Conservation (phyloP, 2,888 invertebrate genomes). For the Gymnosoma rotundatum region DNA sequence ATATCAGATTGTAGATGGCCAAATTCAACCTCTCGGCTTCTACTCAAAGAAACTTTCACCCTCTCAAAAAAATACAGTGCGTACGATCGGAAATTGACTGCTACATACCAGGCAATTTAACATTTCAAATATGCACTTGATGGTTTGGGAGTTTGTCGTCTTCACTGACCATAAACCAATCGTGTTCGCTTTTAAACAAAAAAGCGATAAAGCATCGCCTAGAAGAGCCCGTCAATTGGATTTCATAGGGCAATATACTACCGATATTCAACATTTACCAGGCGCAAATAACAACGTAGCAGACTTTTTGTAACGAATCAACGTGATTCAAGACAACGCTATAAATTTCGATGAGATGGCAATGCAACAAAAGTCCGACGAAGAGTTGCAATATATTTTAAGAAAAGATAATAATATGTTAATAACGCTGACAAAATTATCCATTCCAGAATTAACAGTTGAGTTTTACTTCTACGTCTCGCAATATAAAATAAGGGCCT, state of each 20-base stretch:
- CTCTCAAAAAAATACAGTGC: too few species aligned
- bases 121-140: too few species aligned
- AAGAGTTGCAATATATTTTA: neutral
- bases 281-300: conserved; percentile 11
- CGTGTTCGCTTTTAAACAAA: too few species aligned
- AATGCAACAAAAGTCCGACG: neutral
- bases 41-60: conserved; percentile 31
- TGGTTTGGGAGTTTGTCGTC: too few species aligned
- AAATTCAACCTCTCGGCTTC: conserved; percentile 52
- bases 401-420: neutral
- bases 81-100: too few species aligned
- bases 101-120: too few species aligned
- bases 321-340: neutral
- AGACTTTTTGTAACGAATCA: neutral
- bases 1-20: conserved; percentile 50
- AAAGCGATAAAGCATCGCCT: conserved; percentile 11
- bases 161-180: too few species aligned
- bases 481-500: too few species aligned
- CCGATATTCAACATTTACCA: conserved; percentile 6
- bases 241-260: conserved; percentile 9
- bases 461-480: too few species aligned
- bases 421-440: conserved; percentile 3
- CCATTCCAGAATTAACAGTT: neutral
- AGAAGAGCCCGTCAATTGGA: conserved; percentile 2
- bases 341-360: conserved; percentile 20